Conservation (phyloP, 2,888 invertebrate genomes). For the Scaptodrosophila latifasciaeformis region DNA sequence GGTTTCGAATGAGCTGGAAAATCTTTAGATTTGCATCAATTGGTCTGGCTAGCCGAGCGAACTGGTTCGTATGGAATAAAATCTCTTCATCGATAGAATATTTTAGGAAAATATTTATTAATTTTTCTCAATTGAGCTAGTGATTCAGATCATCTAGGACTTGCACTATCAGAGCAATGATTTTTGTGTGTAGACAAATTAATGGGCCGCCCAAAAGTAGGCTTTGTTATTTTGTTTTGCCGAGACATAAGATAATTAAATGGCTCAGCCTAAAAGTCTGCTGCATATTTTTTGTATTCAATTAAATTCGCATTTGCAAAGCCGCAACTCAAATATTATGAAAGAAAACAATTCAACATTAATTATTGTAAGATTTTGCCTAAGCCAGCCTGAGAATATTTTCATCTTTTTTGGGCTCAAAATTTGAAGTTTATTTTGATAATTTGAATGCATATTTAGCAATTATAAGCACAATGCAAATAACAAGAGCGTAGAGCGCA, state of each 20-base stretch:
- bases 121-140: no score
- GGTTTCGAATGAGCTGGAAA: no score
- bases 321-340: neutral
- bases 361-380: no score
- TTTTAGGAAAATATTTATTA: no score
- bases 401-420: no score
- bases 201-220: constrained; percentile 15
- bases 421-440: no score
- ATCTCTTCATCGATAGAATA: no score
- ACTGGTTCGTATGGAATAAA: no score
- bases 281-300: neutral
- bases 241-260: neutral
- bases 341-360: no score
- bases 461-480: neutral
- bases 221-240: constrained; percentile 2
- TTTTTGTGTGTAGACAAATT: neutral
- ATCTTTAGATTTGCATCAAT: no score
- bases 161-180: neutral
- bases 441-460: neutral
- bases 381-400: no score
- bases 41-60: neutral
- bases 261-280: constrained; percentile 8
- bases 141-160: no score
- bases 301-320: neutral
- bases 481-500: neutral